Evolutionary conservation across 2,888 invertebrate genomes (phyloP).

Genomic region (Diploptera punctata): DNA sequence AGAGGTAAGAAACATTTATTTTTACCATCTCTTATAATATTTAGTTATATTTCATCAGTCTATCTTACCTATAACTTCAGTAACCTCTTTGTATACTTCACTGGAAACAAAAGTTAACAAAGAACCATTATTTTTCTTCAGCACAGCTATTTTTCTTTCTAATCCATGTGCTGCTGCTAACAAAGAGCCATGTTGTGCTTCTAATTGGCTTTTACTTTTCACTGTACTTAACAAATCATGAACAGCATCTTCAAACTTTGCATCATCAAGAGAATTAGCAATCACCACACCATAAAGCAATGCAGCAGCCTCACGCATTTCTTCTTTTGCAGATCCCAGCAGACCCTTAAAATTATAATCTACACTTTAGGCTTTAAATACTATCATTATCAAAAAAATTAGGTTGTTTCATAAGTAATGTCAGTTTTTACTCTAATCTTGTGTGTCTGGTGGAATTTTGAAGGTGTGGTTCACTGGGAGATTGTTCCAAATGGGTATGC

Average conservation of each 20-base stretch:
- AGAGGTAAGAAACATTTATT: no score
- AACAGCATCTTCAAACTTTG: constrained; percentile 62
- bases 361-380: no score
- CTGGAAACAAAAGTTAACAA: constrained; percentile 57
- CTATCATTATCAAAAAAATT: no score
- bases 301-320: constrained; percentile 74
- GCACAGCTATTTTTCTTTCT: constrained; percentile 67
- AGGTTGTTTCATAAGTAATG: no score
- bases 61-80: constrained; percentile 66
- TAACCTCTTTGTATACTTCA: constrained; percentile 65
- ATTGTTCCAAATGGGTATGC: no score
- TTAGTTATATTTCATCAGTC: no score
- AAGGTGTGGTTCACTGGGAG: no score
- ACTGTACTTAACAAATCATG: constrained; percentile 54
- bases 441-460: no score
- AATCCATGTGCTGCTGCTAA: constrained; percentile 74
- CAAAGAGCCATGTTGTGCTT: constrained; percentile 80
- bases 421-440: no score
- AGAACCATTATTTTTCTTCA: constrained; percentile 52
- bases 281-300: constrained; percentile 77
- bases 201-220: constrained; percentile 54
- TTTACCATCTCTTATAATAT: no score
- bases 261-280: constrained; percentile 60
- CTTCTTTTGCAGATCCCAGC: constrained; percentile 75
- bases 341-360: constrained; percentile 59